phyloP scores from a whole-genome alignment of 1,140 invertebrate species.

The Trachymyrmex cornetzi region DNA sequence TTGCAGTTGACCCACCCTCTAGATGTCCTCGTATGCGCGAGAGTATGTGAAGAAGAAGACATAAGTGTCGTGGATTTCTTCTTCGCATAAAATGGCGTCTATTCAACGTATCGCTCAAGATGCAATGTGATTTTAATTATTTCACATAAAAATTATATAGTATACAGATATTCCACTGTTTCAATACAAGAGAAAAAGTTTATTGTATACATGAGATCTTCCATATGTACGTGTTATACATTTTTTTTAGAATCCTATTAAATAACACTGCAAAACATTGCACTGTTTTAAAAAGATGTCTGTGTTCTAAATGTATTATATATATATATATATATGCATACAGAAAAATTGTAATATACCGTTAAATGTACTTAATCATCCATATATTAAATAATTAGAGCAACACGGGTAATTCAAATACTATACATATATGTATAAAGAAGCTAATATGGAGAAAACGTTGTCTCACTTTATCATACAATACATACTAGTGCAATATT shows the following conservation, averaged over 20 bases:
- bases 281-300: not conserved
- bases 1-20: constrained; percentile 55
- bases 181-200: not conserved
- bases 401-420: not conserved
- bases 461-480: constrained; percentile 5
- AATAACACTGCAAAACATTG: not conserved
- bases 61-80: constrained; percentile 7
- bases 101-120: not conserved
- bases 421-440: constrained; percentile 4
- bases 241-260: not conserved
- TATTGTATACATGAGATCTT: not conserved
- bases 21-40: constrained; percentile 57
- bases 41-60: constrained; percentile 24
- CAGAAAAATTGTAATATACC: not conserved
- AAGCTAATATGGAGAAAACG: constrained; percentile 9
- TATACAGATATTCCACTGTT: not conserved
- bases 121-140: not conserved
- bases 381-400: not conserved
- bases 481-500: not conserved
- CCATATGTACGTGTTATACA: not conserved
- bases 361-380: not conserved
- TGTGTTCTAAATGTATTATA: not conserved
- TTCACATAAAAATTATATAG: not conserved
- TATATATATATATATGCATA: not conserved
- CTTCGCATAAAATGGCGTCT: constrained; percentile 66